phyloP scores from a whole-genome alignment of 23 tunicate species.

The Phallusia fumigata region DNA sequence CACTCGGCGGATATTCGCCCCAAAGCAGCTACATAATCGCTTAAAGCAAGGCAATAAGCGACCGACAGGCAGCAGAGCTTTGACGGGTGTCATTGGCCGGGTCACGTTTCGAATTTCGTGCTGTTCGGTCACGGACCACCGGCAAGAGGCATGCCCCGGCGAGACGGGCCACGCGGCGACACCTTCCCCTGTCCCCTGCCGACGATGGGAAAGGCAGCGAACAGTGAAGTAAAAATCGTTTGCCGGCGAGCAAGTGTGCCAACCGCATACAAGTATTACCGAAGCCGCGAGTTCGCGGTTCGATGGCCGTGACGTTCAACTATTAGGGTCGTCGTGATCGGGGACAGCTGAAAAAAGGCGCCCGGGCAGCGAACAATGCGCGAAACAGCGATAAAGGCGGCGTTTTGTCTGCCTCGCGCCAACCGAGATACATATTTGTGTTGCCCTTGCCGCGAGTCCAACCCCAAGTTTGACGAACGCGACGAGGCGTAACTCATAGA shows the following conservation, averaged over 20 bases:
- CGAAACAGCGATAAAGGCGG: not conserved
- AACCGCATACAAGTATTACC: not conserved
- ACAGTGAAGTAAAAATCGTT: not conserved
- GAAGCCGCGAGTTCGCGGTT: not conserved
- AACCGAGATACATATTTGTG: conserved; percentile 9
- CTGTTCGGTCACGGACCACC: conserved; percentile 5
- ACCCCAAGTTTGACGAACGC: conserved; percentile 6
- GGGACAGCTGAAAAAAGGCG: not conserved
- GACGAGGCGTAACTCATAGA: not conserved
- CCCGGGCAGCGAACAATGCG: not conserved
- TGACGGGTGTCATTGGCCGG: not conserved
- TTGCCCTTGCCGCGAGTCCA: not conserved
- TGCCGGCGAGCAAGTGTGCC: conserved; percentile 6
- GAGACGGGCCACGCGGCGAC: conserved; percentile 9
- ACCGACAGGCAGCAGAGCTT: not conserved
- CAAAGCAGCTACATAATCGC: not conserved
- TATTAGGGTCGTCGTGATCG: not conserved
- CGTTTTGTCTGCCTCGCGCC: conserved; percentile 5
- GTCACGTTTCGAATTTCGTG: conserved; percentile 13
- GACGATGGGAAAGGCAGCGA: not conserved
- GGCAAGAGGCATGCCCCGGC: conserved; percentile 6
- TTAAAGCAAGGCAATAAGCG: not conserved
- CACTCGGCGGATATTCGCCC: not conserved
- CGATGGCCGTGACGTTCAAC: not conserved
- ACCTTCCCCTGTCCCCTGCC: not conserved